Evolutionary conservation across 1,140 invertebrate genomes (phyloP).

Genomic region (Anastatus disparis): DNA sequence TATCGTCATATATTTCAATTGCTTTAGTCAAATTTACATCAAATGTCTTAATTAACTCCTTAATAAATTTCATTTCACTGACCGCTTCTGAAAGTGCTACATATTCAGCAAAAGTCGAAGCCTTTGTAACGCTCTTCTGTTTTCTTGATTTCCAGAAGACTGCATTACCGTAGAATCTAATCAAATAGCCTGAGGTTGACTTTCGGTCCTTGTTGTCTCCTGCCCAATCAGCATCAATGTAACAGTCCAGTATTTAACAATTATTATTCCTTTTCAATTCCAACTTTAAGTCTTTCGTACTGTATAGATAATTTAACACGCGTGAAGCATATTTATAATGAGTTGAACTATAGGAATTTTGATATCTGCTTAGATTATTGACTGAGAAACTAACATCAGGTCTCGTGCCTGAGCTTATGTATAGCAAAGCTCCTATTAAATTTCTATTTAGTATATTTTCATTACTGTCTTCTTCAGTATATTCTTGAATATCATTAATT

Average conservation of each 20-base stretch:
- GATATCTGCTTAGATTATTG: slow-evolving; percentile 23
- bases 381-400: slow-evolving; percentile 12
- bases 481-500: too few species aligned
- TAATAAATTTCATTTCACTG: not conserved
- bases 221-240: slow-evolving; percentile 39
- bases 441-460: slow-evolving; percentile 10
- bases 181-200: slow-evolving; percentile 39
- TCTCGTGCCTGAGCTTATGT: slow-evolving; percentile 21
- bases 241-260: slow-evolving; percentile 23
- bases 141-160: not conserved
- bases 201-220: slow-evolving; percentile 40
- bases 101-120: not conserved
- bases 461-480: too few species aligned
- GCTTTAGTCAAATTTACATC: not conserved
- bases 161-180: slow-evolving; percentile 29
- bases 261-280: not conserved
- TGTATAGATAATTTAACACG: slow-evolving; percentile 28
- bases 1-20: not conserved
- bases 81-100: not conserved
- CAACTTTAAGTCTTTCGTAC: slow-evolving; percentile 11
- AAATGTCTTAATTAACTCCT: not conserved
- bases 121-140: not conserved
- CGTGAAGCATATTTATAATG: slow-evolving; percentile 26
- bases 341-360: not conserved
- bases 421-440: slow-evolving; percentile 22